Evolutionary conservation across 2,888 invertebrate species (phyloP), one percentile per base, ranked within the genome.

Genomic region (Smittia sp.): DNA sequence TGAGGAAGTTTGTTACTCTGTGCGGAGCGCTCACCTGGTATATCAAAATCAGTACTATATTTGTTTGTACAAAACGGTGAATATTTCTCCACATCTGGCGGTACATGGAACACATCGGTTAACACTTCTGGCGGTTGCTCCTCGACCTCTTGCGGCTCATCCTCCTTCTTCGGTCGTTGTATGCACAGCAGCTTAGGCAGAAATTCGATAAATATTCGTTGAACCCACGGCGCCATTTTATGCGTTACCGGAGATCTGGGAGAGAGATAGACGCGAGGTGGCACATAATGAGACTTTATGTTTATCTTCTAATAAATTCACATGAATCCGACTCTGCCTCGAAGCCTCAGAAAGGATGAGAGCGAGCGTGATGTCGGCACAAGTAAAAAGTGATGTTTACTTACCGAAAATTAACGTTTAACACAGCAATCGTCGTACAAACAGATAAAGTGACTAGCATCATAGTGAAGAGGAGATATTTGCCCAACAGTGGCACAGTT

Each of bases 381-480:
- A 58, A 18, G 18, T n/a, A 22, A 58, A 58, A 1, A 18, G 18
- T 58, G 9, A 58, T 22, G 13, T 58, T 58, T 58, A 76, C 77
- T 78, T 76, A 83, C 85, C 88, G 85, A 85, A 92, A 94, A 85
- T 96, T 95, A 79, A 96, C 93, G 83, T 95, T 96, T 79, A 96
- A 87, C 82, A 96, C 95, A 79, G 92, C 92, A 83, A 95, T 95
- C 79, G 96, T 96, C 80, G 94, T 93, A 77, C 95, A 93, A 79
- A 95, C 94, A 76, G 94, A 95, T 77, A 95, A 85, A 76, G 95
- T 95, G 79, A 96, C 95, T 80, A 96, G 87, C 84, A 94, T 91
- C 95, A 96, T 95, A 77, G 95, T 96, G 84, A 96, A 96, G 78
- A 96, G 87, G 78, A 96, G 86, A 85, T 95, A 95, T 85, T 93